Percentiles rank a stretch among this genome's conserved stretches.
Conservation (phyloP, 2,888 invertebrate species). For the Tenthredo notha region DNA sequence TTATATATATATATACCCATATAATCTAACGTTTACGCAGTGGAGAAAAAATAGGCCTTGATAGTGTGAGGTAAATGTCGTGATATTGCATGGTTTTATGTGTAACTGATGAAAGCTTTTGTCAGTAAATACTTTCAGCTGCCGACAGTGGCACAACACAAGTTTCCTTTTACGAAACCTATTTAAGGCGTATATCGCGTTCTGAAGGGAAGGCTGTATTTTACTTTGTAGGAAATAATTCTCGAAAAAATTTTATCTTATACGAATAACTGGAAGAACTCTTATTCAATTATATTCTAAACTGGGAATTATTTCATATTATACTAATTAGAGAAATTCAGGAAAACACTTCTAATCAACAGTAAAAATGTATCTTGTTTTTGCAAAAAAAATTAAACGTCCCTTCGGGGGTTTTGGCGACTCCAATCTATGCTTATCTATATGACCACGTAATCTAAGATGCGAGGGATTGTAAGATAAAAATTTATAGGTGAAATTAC, state of each 20-base stretch:
- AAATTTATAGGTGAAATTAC: too few species aligned
- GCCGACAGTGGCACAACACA: slow-evolving; percentile 40
- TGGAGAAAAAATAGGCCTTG: not conserved
- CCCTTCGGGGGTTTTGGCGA: too few species aligned
- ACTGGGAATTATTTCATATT: too few species aligned
- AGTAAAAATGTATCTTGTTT: too few species aligned
- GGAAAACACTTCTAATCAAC: too few species aligned
- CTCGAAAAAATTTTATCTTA: not conserved
- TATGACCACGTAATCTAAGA: too few species aligned
- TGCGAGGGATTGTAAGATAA: too few species aligned
- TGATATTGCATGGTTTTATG: slow-evolving; percentile 9
- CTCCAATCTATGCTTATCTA: too few species aligned
- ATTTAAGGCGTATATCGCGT: not conserved
- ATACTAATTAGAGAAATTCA: too few species aligned
- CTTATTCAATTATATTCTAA: not conserved
- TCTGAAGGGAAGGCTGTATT: not conserved
- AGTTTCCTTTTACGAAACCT: slow-evolving; percentile 45
- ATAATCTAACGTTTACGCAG: not conserved
- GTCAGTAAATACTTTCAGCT: slow-evolving; percentile 40
- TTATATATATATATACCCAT: not conserved
- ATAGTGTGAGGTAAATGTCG: not conserved
- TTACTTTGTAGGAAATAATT: not conserved
- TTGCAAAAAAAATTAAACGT: too few species aligned
- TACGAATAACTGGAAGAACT: not conserved
- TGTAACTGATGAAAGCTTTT: slow-evolving; percentile 47